Percentiles rank a stretch among this genome's conserved stretches.
These are phyloP conservation scores for Flexamia atlantica DNA, from an alignment of 2,888 invertebrate species.

Conservation along the genomic window DNA sequence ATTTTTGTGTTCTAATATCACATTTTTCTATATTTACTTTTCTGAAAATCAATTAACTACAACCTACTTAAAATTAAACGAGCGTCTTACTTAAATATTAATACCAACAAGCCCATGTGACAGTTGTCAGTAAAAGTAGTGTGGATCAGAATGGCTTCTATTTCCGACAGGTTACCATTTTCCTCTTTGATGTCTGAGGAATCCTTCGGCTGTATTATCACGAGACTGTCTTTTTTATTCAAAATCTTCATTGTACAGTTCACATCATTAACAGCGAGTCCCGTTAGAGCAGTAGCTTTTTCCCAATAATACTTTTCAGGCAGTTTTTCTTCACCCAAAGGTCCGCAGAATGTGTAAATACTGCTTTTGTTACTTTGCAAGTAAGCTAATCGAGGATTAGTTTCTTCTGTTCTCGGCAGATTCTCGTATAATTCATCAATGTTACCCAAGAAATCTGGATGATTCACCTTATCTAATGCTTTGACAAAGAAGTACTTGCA, in stretches of 20 bases:
- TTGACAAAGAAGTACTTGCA: constrained; percentile 51
- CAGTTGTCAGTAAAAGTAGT: constrained; percentile 34
- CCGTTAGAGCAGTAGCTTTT: constrained; percentile 45
- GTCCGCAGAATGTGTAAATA: constrained; percentile 59
- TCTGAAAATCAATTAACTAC: not conserved
- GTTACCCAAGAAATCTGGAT: constrained; percentile 51
- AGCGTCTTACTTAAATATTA: not conserved
- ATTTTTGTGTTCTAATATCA: not conserved
- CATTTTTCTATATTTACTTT: not conserved
- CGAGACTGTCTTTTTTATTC: constrained; percentile 34
- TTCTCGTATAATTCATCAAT: constrained; percentile 46
- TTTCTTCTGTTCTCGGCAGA: constrained; percentile 39
- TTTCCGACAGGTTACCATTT: not conserved
- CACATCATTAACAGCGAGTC: constrained; percentile 5
- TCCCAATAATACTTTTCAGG: constrained; percentile 53
- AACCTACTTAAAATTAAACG: not conserved
- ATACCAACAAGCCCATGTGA: constrained; percentile 28
- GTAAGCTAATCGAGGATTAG: constrained; percentile 21
- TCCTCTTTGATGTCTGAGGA: not conserved
- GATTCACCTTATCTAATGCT: constrained; percentile 54
- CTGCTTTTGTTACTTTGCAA: constrained; percentile 57
- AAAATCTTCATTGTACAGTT: constrained; percentile 41
- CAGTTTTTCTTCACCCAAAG: constrained; percentile 53
- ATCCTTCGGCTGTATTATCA: constrained; percentile 51
- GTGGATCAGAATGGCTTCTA: constrained; percentile 27